Conservation (phyloP, 2,797 vertebrate species). For the Dicrostonyx torquatus region DNA sequence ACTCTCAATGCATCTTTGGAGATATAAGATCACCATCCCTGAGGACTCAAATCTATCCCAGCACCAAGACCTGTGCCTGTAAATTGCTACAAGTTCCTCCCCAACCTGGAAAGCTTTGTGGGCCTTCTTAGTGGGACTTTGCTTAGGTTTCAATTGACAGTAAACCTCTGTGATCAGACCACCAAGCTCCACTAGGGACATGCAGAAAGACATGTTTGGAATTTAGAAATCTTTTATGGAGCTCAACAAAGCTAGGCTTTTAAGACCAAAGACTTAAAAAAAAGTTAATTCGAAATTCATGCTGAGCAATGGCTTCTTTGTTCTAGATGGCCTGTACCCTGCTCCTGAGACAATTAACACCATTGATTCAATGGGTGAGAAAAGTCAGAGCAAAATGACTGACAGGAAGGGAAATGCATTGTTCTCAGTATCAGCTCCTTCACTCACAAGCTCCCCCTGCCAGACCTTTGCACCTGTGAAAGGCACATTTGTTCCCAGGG, state of each 20-base stretch:
- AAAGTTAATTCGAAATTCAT: slow-evolving; percentile 67
- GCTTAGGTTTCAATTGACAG: neutral
- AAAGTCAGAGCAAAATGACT: slow-evolving; percentile 67
- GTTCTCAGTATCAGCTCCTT: slow-evolving; percentile 52
- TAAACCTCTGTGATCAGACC: slow-evolving; percentile 41
- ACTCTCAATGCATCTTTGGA: neutral
- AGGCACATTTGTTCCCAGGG: slow-evolving; percentile 70
- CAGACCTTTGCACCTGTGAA: slow-evolving; percentile 76
- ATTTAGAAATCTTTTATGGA: slow-evolving; percentile 71
- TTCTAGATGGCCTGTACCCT: slow-evolving; percentile 63
- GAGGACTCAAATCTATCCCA: neutral
- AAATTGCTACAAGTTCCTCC: neutral
- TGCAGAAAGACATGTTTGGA: slow-evolving; percentile 50
- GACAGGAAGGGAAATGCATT: slow-evolving; percentile 71
- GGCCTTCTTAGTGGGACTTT: neutral
- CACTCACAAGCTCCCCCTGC: neutral
- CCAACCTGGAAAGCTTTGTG: neutral
- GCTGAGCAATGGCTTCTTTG: slow-evolving; percentile 78
- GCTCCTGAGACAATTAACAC: slow-evolving; percentile 62
- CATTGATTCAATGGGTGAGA: slow-evolving; percentile 76
- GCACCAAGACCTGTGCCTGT: neutral
- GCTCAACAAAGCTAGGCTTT: slow-evolving; percentile 75
- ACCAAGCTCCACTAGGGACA: neutral
- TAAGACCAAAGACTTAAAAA: slow-evolving; percentile 46
- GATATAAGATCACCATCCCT: neutral